Conservation (phyloP, 2,797 vertebrate genomes). For the Molossus molossus region DNA sequence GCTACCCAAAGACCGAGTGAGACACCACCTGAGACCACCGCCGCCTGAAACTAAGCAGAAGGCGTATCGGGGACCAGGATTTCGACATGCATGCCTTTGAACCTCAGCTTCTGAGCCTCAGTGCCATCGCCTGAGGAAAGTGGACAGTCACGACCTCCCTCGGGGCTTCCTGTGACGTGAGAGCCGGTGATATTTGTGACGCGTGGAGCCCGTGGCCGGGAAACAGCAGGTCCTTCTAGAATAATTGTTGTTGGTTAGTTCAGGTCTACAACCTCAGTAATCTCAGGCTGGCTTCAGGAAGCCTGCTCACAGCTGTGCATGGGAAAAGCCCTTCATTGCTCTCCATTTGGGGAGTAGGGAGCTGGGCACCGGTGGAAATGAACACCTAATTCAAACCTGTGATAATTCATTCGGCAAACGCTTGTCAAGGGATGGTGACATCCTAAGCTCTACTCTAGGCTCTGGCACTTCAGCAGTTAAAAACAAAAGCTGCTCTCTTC, state of each 20-base stretch:
- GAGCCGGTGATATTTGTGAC: not conserved
- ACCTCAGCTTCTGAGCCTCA: not conserved
- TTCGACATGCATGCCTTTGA: not conserved
- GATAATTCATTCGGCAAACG: not conserved
- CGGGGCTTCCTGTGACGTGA: not conserved
- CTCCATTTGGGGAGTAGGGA: not conserved
- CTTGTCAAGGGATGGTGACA: not conserved
- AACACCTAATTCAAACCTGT: not conserved
- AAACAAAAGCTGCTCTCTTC: not conserved
- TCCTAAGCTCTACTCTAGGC: not conserved
- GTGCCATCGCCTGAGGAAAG: not conserved
- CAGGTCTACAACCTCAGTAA: conserved; percentile 4
- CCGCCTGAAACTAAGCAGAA: not conserved
- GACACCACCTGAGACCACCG: too few relatives aligned
- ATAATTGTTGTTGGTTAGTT: not conserved
- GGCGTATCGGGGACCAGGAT: not conserved
- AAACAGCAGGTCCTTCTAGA: not conserved
- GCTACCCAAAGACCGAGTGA: not conserved
- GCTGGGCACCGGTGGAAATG: not conserved
- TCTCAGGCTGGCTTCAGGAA: not conserved
- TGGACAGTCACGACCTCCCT: not conserved
- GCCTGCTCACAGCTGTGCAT: not conserved
- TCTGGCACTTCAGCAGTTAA: not conserved
- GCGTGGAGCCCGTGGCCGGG: not conserved
- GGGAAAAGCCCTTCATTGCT: not conserved